Percentiles rank a stretch among this genome's conserved stretches.
phyloP scores from a whole-genome alignment of 2,797 vertebrate genomes.

The Neostethus bicornis region DNA sequence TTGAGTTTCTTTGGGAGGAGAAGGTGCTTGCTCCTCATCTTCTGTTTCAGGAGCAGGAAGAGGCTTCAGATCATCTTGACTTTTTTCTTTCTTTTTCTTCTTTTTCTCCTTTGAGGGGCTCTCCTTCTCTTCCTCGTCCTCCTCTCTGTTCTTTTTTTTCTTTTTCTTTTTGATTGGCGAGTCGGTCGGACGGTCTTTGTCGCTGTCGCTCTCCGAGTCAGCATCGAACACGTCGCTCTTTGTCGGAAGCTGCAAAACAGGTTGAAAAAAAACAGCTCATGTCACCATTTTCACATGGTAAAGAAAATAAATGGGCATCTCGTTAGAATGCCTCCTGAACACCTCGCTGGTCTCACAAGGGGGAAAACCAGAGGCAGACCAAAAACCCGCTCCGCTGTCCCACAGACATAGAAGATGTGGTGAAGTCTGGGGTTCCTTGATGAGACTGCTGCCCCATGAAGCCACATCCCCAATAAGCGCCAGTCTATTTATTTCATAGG shows the following conservation, averaged over 20 bases:
- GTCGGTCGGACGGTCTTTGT: slow-evolving; percentile 78
- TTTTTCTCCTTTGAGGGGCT: slow-evolving; percentile 79
- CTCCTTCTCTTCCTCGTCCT: slow-evolving; percentile 72
- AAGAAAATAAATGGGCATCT: too few species aligned
- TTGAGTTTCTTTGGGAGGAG: slow-evolving; percentile 69
- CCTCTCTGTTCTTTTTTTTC: slow-evolving; percentile 84
- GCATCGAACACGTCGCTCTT: slow-evolving; percentile 90
- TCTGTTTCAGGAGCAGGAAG: slow-evolving; percentile 86
- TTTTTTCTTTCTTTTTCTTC: slow-evolving; percentile 82
- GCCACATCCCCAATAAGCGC: too few species aligned
- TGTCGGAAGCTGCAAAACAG: slow-evolving; percentile 69
- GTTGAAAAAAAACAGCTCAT: background rate
- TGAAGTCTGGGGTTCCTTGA: too few species aligned
- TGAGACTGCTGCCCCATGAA: too few species aligned
- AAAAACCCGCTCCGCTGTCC: too few species aligned
- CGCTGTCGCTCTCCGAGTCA: slow-evolving; percentile 88
- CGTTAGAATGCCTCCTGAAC: too few species aligned
- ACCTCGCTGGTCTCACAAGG: too few species aligned
- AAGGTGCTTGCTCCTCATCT: slow-evolving; percentile 63
- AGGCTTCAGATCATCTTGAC: slow-evolving; percentile 83
- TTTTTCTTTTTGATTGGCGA: slow-evolving; percentile 86
- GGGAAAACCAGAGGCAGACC: too few species aligned
- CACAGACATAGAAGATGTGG: too few species aligned
- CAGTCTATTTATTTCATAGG: too few species aligned
- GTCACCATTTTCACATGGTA: too few species aligned